Conservation (phyloP, 2,113 vertebrate genomes). For the Cricetomys ansorgei region DNA sequence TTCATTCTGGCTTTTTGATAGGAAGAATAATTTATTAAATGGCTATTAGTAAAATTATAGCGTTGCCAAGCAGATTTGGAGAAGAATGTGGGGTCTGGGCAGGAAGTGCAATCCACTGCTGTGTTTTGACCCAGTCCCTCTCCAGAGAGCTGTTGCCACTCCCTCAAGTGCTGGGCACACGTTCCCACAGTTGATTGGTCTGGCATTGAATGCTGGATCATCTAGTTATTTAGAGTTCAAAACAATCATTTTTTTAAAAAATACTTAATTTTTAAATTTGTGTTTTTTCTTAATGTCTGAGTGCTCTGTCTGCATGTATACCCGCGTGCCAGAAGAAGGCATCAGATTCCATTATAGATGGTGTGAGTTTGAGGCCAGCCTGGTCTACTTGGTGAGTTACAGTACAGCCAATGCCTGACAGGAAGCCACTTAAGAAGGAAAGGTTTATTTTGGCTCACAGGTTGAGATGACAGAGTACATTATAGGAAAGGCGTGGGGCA, state of each 20-base stretch:
- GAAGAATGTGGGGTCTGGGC: not conserved
- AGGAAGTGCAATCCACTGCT: not conserved
- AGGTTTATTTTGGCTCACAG: too few relatives aligned
- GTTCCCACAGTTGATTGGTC: not conserved
- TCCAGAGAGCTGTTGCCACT: not conserved
- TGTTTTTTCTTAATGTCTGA: too few relatives aligned
- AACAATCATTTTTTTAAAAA: not conserved
- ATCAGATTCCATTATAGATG: too few relatives aligned
- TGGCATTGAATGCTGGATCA: not conserved
- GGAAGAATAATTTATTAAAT: slow-evolving; percentile 9
- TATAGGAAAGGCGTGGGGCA: too few relatives aligned
- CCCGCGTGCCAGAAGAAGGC: too few relatives aligned
- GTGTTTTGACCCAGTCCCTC: not conserved
- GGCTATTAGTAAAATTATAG: not conserved
- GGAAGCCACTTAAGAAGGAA: too few relatives aligned
- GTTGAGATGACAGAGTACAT: too few relatives aligned
- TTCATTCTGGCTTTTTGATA: not conserved
- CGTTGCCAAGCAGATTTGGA: not conserved
- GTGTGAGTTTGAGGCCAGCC: too few relatives aligned
- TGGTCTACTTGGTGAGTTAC: too few relatives aligned
- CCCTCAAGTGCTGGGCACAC: not conserved
- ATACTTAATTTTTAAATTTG: too few relatives aligned
- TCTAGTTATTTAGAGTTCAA: not conserved
- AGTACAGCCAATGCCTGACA: too few relatives aligned
- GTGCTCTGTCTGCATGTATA: too few relatives aligned